phyloP scores from a whole-genome alignment of 2,113 vertebrate species.

The Panthera leo region DNA sequence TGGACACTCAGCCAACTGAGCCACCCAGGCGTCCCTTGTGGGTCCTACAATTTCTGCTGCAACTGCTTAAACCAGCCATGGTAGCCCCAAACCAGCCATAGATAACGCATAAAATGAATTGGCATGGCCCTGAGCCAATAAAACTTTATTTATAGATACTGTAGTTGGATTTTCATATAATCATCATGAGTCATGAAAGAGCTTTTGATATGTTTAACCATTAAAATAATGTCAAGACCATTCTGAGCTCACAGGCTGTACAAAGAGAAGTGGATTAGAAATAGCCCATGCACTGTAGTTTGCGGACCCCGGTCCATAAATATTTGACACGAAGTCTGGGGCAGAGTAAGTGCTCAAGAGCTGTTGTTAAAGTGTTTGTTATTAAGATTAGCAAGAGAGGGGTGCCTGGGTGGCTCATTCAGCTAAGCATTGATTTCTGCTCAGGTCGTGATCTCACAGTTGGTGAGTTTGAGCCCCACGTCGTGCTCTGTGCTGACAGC shows the following conservation, averaged over 20 bases:
- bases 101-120: neutral
- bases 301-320: neutral
- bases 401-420: too few species aligned
- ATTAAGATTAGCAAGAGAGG: neutral
- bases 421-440: too few species aligned
- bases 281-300: neutral
- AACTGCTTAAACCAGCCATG: neutral
- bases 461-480: too few species aligned
- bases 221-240: neutral
- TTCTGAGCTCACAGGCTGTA: neutral
- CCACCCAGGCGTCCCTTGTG: neutral
- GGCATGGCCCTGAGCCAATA: neutral
- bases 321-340: neutral
- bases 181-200: conserved; percentile 21
- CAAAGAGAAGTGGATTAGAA: neutral
- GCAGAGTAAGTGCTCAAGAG: neutral
- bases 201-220: neutral
- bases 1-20: too few species aligned
- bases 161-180: neutral
- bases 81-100: neutral
- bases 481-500: too few species aligned
- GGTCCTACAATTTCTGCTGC: neutral
- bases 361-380: neutral
- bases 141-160: neutral
- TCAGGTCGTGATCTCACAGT: too few species aligned